These are phyloP conservation scores for Sinocyclocheilus maitianheensis DNA, from an alignment of 2,113 vertebrate genomes.

Conservation along the genomic window DNA sequence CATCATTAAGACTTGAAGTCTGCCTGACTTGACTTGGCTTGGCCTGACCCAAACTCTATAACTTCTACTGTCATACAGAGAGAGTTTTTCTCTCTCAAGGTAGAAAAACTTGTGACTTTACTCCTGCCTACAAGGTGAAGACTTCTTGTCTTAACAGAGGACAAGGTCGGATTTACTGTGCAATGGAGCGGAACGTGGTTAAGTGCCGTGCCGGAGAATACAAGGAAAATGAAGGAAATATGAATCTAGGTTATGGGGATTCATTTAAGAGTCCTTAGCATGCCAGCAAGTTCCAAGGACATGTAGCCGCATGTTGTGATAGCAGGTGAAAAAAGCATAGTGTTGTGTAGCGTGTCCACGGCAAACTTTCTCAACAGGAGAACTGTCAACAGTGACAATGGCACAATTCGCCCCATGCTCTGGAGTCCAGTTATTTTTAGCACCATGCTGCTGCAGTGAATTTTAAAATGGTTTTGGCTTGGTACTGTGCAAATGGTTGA, in stretches of 20 bases:
- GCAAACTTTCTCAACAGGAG: not conserved
- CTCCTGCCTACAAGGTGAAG: not conserved
- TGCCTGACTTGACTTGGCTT: too few species aligned
- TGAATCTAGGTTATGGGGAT: constrained; percentile 1
- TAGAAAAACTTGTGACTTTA: not conserved
- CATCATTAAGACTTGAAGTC: constrained; percentile 14
- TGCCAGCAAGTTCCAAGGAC: not conserved
- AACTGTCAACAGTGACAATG: not conserved
- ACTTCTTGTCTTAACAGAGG: not conserved
- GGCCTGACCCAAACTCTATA: not conserved
- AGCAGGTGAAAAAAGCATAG: not conserved
- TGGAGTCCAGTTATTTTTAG: constrained; percentile 9
- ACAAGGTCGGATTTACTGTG: not conserved
- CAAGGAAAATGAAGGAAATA: not conserved
- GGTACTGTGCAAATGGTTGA: not conserved
- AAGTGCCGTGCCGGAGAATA: not conserved
- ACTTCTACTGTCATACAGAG: not conserved
- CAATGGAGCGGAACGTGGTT: not conserved
- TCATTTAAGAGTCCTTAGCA: not conserved
- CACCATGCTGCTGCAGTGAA: not conserved
- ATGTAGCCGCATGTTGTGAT: not conserved
- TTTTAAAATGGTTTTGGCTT: not conserved
- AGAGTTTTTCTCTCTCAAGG: not conserved
- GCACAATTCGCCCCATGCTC: not conserved
- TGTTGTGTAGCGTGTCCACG: not conserved